Conservation (phyloP, 1,140 invertebrate genomes). For the Gonioctena quinquepunctata region DNA sequence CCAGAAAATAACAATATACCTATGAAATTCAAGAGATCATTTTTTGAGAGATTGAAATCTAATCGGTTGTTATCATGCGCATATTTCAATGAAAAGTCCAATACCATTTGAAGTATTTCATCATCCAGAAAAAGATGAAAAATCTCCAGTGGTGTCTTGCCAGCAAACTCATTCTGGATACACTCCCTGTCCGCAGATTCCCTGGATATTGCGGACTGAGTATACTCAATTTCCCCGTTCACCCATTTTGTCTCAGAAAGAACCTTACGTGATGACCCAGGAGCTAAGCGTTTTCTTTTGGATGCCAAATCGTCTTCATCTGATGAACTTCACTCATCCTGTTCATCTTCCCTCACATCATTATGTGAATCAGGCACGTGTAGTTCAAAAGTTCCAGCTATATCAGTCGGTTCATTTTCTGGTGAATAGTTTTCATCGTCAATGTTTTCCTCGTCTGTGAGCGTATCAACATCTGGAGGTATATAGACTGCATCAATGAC, state of each 20-base stretch:
- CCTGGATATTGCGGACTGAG: conserved; percentile 4
- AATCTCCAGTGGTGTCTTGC: conserved; percentile 16
- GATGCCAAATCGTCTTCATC: not conserved
- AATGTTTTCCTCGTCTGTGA: conserved; percentile 31
- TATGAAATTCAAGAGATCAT: conserved; percentile 13
- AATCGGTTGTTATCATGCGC: conserved; percentile 25
- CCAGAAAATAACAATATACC: conserved; percentile 26
- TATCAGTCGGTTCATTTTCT: conserved; percentile 3
- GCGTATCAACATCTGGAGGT: conserved; percentile 23
- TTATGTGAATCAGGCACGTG: conserved; percentile 3
- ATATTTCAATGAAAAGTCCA: conserved; percentile 20
- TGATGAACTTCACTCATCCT: not conserved
- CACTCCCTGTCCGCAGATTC: not conserved
- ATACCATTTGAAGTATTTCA: conserved; percentile 1
- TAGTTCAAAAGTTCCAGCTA: conserved; percentile 19
- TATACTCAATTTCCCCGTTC: conserved; percentile 1
- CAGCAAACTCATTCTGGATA: conserved; percentile 13
- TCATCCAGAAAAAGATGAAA: conserved; percentile 28
- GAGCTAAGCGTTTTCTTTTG: conserved; percentile 3
- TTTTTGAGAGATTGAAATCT: conserved; percentile 4
- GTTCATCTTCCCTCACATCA: conserved; percentile 4
- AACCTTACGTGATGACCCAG: not conserved
- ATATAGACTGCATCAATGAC: conserved; percentile 26
- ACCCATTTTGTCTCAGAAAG: conserved; percentile 2
- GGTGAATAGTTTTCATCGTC: conserved; percentile 14